phyloP scores from a whole-genome alignment of 2,888 invertebrate species.

The Zygaena filipendulae region DNA sequence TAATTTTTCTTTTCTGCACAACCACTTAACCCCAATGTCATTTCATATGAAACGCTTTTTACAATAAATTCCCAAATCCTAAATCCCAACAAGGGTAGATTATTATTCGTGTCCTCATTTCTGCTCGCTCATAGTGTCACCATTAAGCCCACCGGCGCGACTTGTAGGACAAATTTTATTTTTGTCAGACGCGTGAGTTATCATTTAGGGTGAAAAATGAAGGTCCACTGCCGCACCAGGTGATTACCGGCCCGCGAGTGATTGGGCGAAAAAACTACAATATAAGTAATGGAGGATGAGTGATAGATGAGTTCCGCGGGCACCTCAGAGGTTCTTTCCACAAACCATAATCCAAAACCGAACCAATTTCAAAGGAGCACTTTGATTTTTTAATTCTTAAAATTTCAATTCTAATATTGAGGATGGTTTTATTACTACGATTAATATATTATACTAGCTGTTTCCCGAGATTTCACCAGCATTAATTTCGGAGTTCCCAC shows the following conservation, averaged over 20 bases:
- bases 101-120: constrained; percentile 34
- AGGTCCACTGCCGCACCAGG: constrained; percentile 61
- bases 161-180: constrained; percentile 66
- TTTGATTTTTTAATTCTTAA: no score
- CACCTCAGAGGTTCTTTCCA: constrained; percentile 20
- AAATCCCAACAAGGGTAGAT: constrained; percentile 25
- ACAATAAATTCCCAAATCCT: not conserved
- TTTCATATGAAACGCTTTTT: not conserved
- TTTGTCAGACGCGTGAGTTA: constrained; percentile 64
- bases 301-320: constrained; percentile 59
- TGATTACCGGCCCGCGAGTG: constrained; percentile 67
- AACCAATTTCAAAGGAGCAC: no score
- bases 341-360: no score
- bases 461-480: no score
- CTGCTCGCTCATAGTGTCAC: constrained; percentile 50
- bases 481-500: no score
- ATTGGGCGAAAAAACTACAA: constrained; percentile 68
- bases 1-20: no score
- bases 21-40: no score
- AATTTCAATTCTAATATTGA: no score
- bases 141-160: constrained; percentile 62
- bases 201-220: constrained; percentile 67
- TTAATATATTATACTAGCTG: no score
- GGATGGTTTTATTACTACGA: no score
- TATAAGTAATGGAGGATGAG: constrained; percentile 69